phyloP scores from a whole-genome alignment of 2,113 vertebrate genomes.

The Benitochromis conjunctus region DNA sequence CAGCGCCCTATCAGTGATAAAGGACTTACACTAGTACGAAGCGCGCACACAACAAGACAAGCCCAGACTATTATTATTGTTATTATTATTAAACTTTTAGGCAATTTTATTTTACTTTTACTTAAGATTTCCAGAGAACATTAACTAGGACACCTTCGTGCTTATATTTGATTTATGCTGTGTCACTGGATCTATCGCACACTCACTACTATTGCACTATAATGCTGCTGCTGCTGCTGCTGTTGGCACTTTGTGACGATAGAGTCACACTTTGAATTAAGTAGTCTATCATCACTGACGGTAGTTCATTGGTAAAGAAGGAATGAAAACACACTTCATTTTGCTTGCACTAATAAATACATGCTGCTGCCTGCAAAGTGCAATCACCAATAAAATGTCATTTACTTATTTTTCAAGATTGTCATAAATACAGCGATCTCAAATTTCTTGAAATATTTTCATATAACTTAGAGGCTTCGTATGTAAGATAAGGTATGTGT shows the following conservation, averaged over 20 bases:
- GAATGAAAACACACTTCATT: neutral
- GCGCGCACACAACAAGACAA: neutral
- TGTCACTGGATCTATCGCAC: neutral
- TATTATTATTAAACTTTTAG: neutral
- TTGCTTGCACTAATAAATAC: neutral
- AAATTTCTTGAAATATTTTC: neutral
- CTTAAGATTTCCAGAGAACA: neutral
- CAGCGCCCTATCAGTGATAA: neutral
- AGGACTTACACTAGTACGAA: neutral
- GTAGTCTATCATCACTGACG: neutral
- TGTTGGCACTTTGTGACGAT: neutral
- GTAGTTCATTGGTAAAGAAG: neutral
- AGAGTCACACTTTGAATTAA: neutral
- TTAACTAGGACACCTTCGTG: neutral
- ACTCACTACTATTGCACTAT: neutral
- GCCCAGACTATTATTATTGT: neutral
- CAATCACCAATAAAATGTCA: neutral
- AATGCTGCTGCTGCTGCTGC: neutral
- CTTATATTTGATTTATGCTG: neutral
- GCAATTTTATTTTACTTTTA: neutral
- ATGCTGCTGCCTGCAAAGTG: neutral
- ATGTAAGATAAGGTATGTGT: neutral
- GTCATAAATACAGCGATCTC: neutral
- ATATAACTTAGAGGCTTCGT: neutral
- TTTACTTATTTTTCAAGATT: neutral